These are phyloP conservation scores for Diplosoma virens DNA, from an alignment of 23 tunicate genomes.

Conservation along the genomic window DNA sequence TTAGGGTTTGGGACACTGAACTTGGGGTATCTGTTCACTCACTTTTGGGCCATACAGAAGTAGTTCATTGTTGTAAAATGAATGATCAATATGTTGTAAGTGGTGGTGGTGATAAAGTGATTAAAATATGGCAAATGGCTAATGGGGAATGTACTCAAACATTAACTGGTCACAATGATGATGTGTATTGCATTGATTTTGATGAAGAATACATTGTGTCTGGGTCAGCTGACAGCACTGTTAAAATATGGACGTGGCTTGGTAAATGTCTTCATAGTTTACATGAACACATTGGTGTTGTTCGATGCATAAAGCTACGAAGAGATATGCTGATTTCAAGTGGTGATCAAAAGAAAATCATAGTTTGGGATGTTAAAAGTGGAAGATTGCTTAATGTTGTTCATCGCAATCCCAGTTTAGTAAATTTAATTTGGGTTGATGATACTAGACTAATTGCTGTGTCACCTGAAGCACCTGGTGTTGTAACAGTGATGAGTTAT, in stretches of 20 bases:
- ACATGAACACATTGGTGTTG: conserved; percentile 77
- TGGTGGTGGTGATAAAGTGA: conserved; percentile 88
- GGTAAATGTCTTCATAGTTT: conserved; percentile 58
- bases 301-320: conserved; percentile 62
- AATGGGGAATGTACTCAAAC: conserved; percentile 68
- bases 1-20: conserved; percentile 71
- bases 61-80: conserved; percentile 73
- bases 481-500: conserved; percentile 66
- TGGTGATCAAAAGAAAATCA: conserved; percentile 80
- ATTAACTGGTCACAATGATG: conserved; percentile 77
- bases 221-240: conserved; percentile 90
- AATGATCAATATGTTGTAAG: conserved; percentile 68
- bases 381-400: conserved; percentile 76
- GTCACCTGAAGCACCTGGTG: conserved; percentile 82
- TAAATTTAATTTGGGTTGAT: conserved; percentile 65
- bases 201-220: conserved; percentile 76
- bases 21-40: conserved; percentile 48
- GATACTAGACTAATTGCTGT: conserved; percentile 58
- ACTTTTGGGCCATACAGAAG: conserved; percentile 86
- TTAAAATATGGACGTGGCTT: conserved; percentile 85
- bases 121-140: conserved; percentile 75
- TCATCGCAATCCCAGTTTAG: conserved; percentile 79
- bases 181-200: conserved; percentile 83
- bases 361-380: conserved; percentile 69
- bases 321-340: conserved; percentile 62